A percentile compares a stretch with the other conserved stretches of the same genome.
phyloP scores from a whole-genome alignment of 2,888 invertebrate genomes.

The Diploptera punctata region DNA sequence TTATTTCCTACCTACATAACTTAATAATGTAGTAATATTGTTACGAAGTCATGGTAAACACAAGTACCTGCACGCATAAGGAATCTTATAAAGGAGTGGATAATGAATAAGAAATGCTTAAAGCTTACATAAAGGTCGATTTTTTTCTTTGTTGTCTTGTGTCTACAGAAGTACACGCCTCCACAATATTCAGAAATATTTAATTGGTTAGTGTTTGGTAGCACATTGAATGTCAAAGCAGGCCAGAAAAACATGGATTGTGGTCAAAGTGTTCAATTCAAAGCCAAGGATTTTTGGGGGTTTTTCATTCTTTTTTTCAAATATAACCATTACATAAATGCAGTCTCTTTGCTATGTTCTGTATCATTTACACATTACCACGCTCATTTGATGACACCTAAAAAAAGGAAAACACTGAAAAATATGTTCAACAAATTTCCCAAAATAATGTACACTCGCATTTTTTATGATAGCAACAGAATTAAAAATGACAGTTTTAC shows the following conservation, averaged over 20 bases:
- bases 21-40: too few species aligned
- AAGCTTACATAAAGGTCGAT: constrained; percentile 40
- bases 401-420: constrained; percentile 34
- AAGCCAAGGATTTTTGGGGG: constrained; percentile 28
- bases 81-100: constrained; percentile 4
- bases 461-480: constrained; percentile 25
- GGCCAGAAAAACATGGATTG: constrained; percentile 37
- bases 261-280: constrained; percentile 37
- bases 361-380: constrained; percentile 27
- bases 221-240: constrained; percentile 34
- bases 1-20: too few species aligned
- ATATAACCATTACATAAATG: constrained; percentile 30
- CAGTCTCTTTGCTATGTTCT: constrained; percentile 12
- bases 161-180: constrained; percentile 40
- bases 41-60: too few species aligned
- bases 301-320: constrained; percentile 27
- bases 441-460: constrained; percentile 30
- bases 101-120: constrained; percentile 36
- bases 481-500: constrained; percentile 25
- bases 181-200: constrained; percentile 39
- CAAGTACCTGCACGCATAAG: too few species aligned
- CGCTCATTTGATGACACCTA: constrained; percentile 30
- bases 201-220: constrained; percentile 39
- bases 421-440: constrained; percentile 23
- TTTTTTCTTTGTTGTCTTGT: constrained; percentile 34